phyloP scores from a whole-genome alignment of 2,797 vertebrate genomes.

The Limnodromus scolopaceus region DNA sequence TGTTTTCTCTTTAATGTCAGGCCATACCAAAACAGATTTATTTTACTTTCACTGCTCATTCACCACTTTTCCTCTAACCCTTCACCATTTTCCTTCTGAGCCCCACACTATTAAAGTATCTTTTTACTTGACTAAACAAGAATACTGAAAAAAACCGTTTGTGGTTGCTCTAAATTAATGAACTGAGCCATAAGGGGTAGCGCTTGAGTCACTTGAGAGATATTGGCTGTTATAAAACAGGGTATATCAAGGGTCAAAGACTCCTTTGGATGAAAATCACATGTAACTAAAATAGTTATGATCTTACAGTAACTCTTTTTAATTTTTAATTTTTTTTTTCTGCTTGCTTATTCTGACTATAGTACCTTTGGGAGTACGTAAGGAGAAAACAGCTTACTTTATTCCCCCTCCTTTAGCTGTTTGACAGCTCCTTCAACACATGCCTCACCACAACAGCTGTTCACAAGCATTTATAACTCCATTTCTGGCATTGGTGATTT shows the following conservation, averaged over 20 bases:
- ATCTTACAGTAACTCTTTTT: slow-evolving; percentile 27
- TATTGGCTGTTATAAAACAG: slow-evolving; percentile 49
- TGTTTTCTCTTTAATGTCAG: background rate
- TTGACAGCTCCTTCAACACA: slow-evolving; percentile 17
- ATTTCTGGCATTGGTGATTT: background rate
- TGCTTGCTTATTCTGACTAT: slow-evolving; percentile 18
- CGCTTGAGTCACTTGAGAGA: background rate
- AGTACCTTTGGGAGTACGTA: background rate
- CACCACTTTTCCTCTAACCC: background rate
- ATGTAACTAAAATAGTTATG: slow-evolving; percentile 42
- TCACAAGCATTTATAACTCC: background rate
- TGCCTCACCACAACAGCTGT: slow-evolving; percentile 17
- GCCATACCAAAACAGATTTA: background rate
- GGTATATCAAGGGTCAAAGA: slow-evolving; percentile 14
- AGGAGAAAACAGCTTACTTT: slow-evolving; percentile 1
- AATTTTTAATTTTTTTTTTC: slow-evolving; percentile 50
- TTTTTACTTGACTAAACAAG: slow-evolving; percentile 33
- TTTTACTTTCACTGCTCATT: background rate
- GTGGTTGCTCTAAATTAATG: slow-evolving; percentile 21
- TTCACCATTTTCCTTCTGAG: background rate
- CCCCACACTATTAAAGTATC: background rate
- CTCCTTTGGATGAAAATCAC: slow-evolving; percentile 26
- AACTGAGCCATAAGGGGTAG: background rate
- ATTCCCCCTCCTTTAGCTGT: background rate
- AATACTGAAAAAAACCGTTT: background rate